Conservation (phyloP, 2,797 vertebrate species). For the Tenualosa thibaudeaui region DNA sequence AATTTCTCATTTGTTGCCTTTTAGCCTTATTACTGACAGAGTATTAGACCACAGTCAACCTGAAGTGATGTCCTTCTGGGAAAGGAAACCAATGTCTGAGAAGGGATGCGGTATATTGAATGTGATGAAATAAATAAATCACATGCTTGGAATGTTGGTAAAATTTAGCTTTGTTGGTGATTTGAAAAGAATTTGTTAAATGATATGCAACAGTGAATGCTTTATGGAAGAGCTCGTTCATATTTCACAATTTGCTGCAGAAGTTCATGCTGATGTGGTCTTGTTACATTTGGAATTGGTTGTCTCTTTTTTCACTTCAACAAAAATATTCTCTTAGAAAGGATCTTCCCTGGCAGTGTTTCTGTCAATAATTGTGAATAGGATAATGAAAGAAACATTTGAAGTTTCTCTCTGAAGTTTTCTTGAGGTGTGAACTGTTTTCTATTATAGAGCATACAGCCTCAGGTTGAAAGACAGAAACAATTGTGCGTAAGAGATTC, state of each 20-base stretch:
- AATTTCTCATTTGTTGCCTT: not conserved
- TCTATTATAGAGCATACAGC: not conserved
- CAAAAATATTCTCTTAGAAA: not conserved
- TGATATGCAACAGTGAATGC: conserved; percentile 10
- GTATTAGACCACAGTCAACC: not conserved
- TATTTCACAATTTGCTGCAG: not conserved
- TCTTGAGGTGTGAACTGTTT: not conserved
- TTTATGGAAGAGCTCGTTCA: not conserved
- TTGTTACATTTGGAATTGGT: not conserved
- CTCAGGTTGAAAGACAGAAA: not conserved
- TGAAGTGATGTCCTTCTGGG: not conserved
- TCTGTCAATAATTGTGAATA: conserved; percentile 1
- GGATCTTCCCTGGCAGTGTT: not conserved
- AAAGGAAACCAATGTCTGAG: not conserved
- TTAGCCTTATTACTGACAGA: not conserved
- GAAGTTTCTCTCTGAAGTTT: not conserved
- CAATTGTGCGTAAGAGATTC: not conserved
- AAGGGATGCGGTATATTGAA: not conserved
- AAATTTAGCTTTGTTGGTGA: not conserved
- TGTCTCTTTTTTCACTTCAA: not conserved
- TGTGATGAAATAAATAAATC: not conserved
- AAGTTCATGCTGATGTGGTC: not conserved
- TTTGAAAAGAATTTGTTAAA: conserved; percentile 2
- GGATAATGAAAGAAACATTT: not conserved
- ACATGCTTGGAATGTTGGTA: not conserved